Percentiles rank a stretch among this genome's conserved stretches.
Conservation (phyloP, 1,140 invertebrate species). For the Eurosta solidaginis region DNA sequence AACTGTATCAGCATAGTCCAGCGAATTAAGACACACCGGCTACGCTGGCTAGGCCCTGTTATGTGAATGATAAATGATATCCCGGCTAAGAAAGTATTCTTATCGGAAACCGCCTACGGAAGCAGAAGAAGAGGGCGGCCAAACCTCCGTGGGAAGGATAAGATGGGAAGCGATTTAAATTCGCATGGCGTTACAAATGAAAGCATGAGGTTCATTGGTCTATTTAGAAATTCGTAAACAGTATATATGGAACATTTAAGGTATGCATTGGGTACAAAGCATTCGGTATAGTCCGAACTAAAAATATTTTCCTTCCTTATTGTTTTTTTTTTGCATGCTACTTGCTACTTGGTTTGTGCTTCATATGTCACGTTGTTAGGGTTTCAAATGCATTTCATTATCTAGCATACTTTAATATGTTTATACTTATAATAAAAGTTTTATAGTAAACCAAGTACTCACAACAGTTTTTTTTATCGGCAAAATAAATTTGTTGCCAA, state of each 20-base stretch:
- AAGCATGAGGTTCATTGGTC: neutral
- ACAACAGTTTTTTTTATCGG: neutral
- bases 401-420: conserved; percentile 13
- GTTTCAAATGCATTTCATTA: neutral
- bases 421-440: neutral
- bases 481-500: neutral
- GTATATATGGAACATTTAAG: no score
- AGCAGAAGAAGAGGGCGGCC: no score
- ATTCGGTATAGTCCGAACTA: neutral
- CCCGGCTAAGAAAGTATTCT: no score
- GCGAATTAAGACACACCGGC: no score
- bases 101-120: no score
- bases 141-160: no score
- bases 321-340: neutral
- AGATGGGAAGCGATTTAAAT: no score
- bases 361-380: neutral
- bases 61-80: no score
- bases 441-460: neutral
- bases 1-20: no score
- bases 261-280: neutral
- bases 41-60: no score
- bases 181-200: no score
- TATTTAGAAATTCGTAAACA: neutral
- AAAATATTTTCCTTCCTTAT: neutral
- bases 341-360: no score